A percentile compares a stretch with the other conserved stretches of the same genome.
phyloP scores from a whole-genome alignment of 1,140 invertebrate genomes.

The Bilobella aurantiaca region DNA sequence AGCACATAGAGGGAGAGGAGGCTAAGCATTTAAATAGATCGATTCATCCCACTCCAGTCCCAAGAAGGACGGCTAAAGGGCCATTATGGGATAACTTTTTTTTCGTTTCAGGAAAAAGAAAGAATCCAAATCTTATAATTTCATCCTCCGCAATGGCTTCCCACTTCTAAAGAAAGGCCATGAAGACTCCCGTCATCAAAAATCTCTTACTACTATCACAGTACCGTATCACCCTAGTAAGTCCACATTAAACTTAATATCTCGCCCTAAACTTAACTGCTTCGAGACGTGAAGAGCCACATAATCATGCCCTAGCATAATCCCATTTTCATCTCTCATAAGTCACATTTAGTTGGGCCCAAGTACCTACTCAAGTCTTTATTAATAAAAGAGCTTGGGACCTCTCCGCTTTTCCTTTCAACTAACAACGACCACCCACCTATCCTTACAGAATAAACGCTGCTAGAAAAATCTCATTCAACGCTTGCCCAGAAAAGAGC shows the following conservation, averaged over 20 bases:
- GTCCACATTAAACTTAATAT: constrained; percentile 21
- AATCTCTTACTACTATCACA: constrained; percentile 21
- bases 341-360: background rate
- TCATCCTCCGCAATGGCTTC: background rate
- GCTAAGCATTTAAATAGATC: constrained; percentile 33
- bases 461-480: background rate
- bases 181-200: constrained; percentile 17
- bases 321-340: constrained; percentile 2
- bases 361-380: background rate
- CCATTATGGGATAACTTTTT: background rate
- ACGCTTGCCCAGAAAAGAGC: background rate
- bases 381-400: background rate
- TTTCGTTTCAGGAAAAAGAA: background rate
- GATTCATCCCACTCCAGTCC: constrained; percentile 25
- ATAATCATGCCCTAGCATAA: constrained; percentile 2
- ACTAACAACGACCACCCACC: background rate
- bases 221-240: too few relatives aligned
- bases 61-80: background rate
- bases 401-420: background rate
- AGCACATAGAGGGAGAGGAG: constrained; percentile 18
- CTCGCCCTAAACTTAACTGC: background rate
- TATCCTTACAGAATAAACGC: background rate
- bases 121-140: background rate
- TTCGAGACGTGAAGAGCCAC: background rate
- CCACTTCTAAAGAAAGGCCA: background rate